Evolutionary conservation across 2,888 invertebrate genomes (phyloP).

Genomic region (Habrosyne pyritoides): DNA sequence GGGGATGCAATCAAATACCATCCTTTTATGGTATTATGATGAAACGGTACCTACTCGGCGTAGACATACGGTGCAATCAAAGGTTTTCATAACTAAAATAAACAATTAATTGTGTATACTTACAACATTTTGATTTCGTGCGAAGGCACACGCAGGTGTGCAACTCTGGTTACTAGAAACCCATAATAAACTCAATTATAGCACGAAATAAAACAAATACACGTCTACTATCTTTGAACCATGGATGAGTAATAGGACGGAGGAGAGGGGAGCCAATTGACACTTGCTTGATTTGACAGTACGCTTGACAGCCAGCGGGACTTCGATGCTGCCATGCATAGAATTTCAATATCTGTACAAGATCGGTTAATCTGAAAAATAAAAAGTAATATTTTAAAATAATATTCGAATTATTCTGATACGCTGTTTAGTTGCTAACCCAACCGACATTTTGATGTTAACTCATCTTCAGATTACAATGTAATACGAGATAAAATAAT

Average conservation of each 20-base stretch:
- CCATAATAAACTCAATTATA: conserved; percentile 87
- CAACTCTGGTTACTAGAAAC: conserved; percentile 87
- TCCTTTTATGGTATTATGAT: background rate
- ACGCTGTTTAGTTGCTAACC: no score
- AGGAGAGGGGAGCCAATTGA: conserved; percentile 11
- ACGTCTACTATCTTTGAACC: conserved; percentile 68
- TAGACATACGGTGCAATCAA: background rate
- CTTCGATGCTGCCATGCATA: conserved; percentile 21
- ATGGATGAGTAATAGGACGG: conserved; percentile 75
- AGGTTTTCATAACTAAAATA: background rate
- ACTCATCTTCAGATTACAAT: no score
- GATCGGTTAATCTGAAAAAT: background rate
- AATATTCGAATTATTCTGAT: no score
- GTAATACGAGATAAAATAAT: no score
- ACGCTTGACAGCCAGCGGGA: conserved; percentile 9
- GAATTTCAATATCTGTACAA: conserved; percentile 13
- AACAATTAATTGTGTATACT: conserved; percentile 66
- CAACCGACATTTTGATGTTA: no score
- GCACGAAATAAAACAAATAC: conserved; percentile 75
- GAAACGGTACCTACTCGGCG: background rate
- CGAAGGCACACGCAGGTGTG: conserved; percentile 90
- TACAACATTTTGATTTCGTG: conserved; percentile 86
- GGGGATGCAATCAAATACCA: background rate
- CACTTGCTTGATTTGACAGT: conserved; percentile 5
- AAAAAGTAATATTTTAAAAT: background rate